phyloP scores from a whole-genome alignment of 2,113 vertebrate genomes.

The Suncus etruscus region DNA sequence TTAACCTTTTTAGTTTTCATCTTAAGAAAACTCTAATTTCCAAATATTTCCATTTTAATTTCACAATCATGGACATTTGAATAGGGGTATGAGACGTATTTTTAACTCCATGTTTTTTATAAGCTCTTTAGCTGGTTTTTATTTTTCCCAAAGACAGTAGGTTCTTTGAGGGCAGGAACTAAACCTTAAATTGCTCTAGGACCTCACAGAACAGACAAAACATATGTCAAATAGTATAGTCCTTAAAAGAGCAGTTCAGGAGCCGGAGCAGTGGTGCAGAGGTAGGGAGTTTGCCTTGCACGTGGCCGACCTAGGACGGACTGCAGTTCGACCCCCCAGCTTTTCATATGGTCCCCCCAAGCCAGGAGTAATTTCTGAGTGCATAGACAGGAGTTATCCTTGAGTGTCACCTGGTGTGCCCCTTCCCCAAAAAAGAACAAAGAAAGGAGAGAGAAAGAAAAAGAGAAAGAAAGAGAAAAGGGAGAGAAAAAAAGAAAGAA shows the following conservation, averaged over 20 bases:
- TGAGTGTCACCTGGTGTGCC: too few species aligned
- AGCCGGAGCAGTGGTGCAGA: too few species aligned
- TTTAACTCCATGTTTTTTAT: neutral
- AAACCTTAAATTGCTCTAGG: constrained; percentile 17
- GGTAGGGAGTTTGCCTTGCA: too few species aligned
- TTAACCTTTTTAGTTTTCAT: neutral
- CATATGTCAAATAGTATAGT: neutral
- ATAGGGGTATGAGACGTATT: neutral
- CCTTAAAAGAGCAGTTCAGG: neutral
- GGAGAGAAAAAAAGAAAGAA: too few species aligned
- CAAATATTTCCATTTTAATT: neutral
- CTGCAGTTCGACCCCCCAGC: too few species aligned
- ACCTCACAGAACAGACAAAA: neutral
- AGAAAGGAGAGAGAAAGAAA: too few species aligned
- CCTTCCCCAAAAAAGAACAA: too few species aligned
- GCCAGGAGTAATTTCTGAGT: too few species aligned
- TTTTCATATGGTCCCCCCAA: too few species aligned
- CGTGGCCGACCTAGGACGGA: too few species aligned
- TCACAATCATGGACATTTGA: neutral
- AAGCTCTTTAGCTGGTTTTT: neutral
- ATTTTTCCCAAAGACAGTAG: neutral
- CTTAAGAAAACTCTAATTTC: neutral
- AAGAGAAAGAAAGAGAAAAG: too few species aligned
- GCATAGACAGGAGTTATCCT: too few species aligned
- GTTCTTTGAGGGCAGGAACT: neutral